A percentile compares a stretch with the other conserved stretches of the same genome.
Conservation (phyloP, 2,113 vertebrate species). For the Monarcha castaneiventris region DNA sequence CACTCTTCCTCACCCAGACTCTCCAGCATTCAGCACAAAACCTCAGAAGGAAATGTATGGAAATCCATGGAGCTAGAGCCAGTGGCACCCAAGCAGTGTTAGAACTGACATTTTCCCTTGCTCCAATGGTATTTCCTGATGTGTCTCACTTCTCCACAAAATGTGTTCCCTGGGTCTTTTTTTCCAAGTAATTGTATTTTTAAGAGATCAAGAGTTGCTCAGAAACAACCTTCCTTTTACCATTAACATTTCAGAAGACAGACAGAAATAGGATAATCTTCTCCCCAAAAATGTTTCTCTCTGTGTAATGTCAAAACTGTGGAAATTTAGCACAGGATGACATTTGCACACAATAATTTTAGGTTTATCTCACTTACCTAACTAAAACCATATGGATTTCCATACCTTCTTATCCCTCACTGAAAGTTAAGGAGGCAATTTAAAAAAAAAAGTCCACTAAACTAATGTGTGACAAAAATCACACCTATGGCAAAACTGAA, state of each 20-base stretch:
- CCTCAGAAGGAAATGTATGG: not conserved
- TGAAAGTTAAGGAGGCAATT: not conserved
- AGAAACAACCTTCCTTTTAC: not conserved
- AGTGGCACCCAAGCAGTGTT: not conserved
- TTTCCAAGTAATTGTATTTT: not conserved
- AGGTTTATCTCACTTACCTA: not conserved
- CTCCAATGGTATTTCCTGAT: not conserved
- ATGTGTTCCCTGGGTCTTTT: not conserved
- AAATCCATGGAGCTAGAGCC: not conserved
- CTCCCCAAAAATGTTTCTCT: not conserved
- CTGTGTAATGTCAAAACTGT: not conserved
- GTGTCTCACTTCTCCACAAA: not conserved
- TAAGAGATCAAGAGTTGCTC: not conserved
- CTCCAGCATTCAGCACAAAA: not conserved
- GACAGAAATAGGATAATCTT: not conserved
- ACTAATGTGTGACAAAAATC: not conserved
- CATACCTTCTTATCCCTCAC: not conserved
- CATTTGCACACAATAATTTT: not conserved
- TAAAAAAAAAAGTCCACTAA: not conserved
- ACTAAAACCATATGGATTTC: not conserved
- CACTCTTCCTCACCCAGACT: not conserved
- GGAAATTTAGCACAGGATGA: not conserved
- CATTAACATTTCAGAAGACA: constrained; percentile 17
- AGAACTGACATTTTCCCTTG: not conserved
- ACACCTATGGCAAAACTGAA: not conserved